Conservation (phyloP, 1,140 invertebrate species). For the Euglossa dilemma region DNA sequence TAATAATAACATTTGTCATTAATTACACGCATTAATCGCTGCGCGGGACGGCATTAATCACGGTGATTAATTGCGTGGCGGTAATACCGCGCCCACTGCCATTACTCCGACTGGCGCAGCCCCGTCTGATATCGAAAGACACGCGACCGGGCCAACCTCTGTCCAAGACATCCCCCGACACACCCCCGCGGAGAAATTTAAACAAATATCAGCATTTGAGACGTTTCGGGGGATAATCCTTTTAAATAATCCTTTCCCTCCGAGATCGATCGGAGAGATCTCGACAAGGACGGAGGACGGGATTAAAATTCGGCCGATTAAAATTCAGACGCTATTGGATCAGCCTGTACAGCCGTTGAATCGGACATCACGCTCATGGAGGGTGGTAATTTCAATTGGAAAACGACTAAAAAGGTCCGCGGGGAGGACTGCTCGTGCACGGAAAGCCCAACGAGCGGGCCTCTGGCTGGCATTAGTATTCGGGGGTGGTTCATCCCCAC, state of each 20-base stretch:
- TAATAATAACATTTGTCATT: slow-evolving; percentile 44
- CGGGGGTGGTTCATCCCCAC: background rate
- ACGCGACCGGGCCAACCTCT: no score
- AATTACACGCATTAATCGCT: slow-evolving; percentile 43
- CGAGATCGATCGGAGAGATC: no score
- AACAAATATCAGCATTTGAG: no score
- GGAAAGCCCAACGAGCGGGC: slow-evolving; percentile 1
- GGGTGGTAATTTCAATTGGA: slow-evolving; percentile 26
- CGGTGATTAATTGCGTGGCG: slow-evolving; percentile 18
- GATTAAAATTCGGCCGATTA: background rate
- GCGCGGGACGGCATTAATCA: slow-evolving; percentile 36
- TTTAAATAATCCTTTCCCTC: no score
- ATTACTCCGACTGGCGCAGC: background rate
- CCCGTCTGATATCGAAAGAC: background rate
- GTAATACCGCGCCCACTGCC: slow-evolving; percentile 3
- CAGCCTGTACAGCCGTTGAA: background rate
- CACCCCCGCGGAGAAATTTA: no score
- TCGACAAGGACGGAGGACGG: background rate
- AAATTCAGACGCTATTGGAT: background rate
- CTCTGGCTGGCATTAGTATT: slow-evolving; percentile 19
- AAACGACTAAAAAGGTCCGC: slow-evolving; percentile 19
- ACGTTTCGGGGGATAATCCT: no score
- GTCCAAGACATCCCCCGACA: no score
- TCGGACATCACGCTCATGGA: slow-evolving; percentile 8
- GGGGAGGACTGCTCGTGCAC: slow-evolving; percentile 10